These are phyloP conservation scores for Rhopalosiphum nymphaeae DNA, from an alignment of 2,888 invertebrate genomes.

Conservation along the genomic window DNA sequence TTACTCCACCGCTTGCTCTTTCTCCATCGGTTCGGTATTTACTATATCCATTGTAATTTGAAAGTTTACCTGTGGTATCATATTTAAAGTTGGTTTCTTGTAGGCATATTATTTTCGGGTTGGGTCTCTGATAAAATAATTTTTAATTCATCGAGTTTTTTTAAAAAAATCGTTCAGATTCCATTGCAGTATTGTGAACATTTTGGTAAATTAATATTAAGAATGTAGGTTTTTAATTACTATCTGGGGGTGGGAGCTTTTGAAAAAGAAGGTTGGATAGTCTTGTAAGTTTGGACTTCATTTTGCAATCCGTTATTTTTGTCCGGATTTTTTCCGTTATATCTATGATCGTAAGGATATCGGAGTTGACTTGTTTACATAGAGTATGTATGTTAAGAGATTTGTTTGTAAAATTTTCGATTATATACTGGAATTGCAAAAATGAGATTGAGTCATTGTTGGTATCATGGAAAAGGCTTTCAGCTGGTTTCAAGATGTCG, in stretches of 20 bases:
- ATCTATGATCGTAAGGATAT: not conserved
- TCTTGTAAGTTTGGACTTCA: too few species aligned
- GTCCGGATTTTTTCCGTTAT: not conserved
- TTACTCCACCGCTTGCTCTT: not conserved
- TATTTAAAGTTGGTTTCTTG: slow-evolving; percentile 28
- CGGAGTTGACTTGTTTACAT: not conserved
- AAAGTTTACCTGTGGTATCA: not conserved
- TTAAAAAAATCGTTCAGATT: not conserved
- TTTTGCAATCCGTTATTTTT: too few species aligned
- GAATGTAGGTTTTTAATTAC: too few species aligned
- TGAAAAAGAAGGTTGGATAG: too few species aligned
- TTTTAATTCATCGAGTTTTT: slow-evolving; percentile 22
- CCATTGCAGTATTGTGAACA: slow-evolving; percentile 19
- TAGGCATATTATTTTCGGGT: not conserved
- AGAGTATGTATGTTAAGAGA: not conserved
- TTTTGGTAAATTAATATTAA: not conserved
- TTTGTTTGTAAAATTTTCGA: slow-evolving; percentile 33
- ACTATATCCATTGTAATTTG: not conserved
- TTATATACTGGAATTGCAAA: slow-evolving; percentile 11
- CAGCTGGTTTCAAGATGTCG: not conserved
- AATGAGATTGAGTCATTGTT: slow-evolving; percentile 10
- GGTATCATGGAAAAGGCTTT: not conserved
- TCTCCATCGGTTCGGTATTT: not conserved
- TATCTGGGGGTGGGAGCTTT: too few species aligned
- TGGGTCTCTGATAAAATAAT: not conserved